phyloP scores from a whole-genome alignment of 2,797 vertebrate genomes.

The Heteromormyrus szaboi region DNA sequence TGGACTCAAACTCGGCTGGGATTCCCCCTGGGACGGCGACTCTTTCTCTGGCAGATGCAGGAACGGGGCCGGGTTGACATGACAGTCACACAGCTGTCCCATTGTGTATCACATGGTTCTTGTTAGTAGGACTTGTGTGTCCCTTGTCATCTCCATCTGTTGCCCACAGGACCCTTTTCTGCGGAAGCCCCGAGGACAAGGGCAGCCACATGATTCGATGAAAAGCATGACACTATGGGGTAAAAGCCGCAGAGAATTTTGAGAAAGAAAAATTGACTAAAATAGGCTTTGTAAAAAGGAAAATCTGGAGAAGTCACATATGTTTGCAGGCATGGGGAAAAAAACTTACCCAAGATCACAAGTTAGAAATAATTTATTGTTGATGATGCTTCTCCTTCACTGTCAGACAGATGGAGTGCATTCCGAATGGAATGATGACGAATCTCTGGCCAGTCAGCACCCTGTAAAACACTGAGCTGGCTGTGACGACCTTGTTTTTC shows the following conservation, averaged over 20 bases:
- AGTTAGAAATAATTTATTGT: constrained; percentile 57
- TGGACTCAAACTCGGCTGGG: background rate
- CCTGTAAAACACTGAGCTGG: background rate
- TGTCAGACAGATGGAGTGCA: constrained; percentile 53
- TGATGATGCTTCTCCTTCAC: constrained; percentile 47
- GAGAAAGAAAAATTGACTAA: constrained; percentile 48
- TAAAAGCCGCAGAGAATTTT: constrained; percentile 45
- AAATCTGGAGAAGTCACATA: constrained; percentile 45
- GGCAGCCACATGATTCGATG: constrained; percentile 34
- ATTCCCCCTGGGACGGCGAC: background rate
- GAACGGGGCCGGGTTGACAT: constrained; percentile 38
- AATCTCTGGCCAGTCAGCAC: constrained; percentile 30
- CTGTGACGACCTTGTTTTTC: constrained; percentile 36
- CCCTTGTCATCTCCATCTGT: constrained; percentile 44
- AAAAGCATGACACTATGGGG: constrained; percentile 37
- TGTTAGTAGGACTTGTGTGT: constrained; percentile 30
- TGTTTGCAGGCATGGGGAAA: constrained; percentile 46
- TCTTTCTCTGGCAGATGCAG: background rate
- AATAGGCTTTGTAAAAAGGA: constrained; percentile 36
- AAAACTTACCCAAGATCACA: constrained; percentile 56
- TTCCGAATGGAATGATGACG: constrained; percentile 49
- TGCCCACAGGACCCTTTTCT: constrained; percentile 33
- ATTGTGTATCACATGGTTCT: constrained; percentile 50
- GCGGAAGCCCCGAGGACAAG: background rate
- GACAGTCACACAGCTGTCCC: constrained; percentile 48